Conservation (phyloP, 2,888 invertebrate genomes). For the Buathra laborator region DNA sequence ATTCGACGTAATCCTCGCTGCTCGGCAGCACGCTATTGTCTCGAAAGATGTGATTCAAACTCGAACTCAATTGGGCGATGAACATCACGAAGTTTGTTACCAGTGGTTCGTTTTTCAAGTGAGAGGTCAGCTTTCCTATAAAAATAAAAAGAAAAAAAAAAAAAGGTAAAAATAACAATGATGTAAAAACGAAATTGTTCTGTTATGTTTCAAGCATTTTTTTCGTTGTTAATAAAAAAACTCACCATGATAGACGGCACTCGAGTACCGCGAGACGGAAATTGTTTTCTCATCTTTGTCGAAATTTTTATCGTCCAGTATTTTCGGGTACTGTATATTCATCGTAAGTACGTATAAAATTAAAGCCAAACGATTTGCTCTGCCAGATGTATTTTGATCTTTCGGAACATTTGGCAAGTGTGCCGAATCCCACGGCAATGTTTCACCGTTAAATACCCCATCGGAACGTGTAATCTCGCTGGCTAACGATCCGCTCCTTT, state of each 20-base stretch:
- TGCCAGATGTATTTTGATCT: constrained; percentile 68
- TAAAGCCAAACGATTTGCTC: constrained; percentile 85
- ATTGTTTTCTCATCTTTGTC: constrained; percentile 79
- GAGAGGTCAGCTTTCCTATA: constrained; percentile 85
- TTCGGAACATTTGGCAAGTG: constrained; percentile 67
- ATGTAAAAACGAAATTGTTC: neutral
- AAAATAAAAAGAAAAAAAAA: neutral
- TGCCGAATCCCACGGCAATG: constrained; percentile 76
- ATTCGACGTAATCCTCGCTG: constrained; percentile 81
- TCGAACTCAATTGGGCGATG: constrained; percentile 85
- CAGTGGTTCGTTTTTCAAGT: constrained; percentile 86
- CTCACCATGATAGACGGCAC: constrained; percentile 83
- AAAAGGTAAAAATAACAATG: neutral
- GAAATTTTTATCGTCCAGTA: constrained; percentile 72
- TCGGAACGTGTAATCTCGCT: constrained; percentile 69
- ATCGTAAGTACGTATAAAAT: constrained; percentile 85
- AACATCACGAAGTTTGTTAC: constrained; percentile 86
- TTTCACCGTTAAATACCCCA: constrained; percentile 39
- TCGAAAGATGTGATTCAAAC: constrained; percentile 84
- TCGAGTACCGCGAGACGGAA: constrained; percentile 86
- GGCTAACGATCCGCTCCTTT: constrained; percentile 69
- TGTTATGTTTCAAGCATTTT: neutral
- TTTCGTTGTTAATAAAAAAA: neutral
- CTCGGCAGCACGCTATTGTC: constrained; percentile 65
- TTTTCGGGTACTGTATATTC: constrained; percentile 61